Percentiles rank a stretch among this genome's conserved stretches.
Evolutionary conservation across 2,113 vertebrate species (phyloP).

Genomic region (Geococcyx californianus): DNA sequence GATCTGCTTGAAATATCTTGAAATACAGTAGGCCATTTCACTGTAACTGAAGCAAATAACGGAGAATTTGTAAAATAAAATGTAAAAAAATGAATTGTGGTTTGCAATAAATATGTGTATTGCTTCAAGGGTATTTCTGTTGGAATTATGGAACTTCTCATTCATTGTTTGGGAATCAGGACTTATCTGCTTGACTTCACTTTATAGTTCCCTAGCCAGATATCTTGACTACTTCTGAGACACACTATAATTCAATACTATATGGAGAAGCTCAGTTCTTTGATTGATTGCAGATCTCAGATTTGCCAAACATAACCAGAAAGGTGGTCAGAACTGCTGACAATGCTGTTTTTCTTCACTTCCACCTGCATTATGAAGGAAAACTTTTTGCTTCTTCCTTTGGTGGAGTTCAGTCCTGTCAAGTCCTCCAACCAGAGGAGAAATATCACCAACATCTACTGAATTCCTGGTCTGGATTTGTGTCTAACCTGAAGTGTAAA

Average conservation of each 20-base stretch:
- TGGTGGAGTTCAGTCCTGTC: rapidly evolving
- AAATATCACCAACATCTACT: neutral
- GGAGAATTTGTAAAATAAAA: conserved; percentile 57
- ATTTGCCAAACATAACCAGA: neutral
- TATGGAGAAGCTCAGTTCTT: neutral
- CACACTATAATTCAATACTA: neutral
- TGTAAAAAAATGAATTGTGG: neutral
- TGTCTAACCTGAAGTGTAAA: neutral
- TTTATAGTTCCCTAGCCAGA: neutral
- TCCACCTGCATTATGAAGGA: neutral
- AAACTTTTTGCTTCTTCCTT: neutral
- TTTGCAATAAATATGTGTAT: neutral
- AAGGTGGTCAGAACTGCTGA: conserved; percentile 20
- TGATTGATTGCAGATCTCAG: neutral
- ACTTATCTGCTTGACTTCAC: conserved; percentile 8
- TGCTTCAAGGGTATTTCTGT: conserved; percentile 6
- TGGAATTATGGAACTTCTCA: neutral
- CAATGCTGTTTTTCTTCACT: neutral
- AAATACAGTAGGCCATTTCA: conserved; percentile 32
- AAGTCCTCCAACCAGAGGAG: neutral
- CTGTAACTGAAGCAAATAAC: conserved; percentile 21
- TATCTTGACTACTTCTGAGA: neutral
- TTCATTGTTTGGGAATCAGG: neutral
- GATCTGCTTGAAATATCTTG: neutral
- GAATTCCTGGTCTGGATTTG: neutral